These are phyloP conservation scores for Scolopax rusticola DNA, from an alignment of 2,797 vertebrate genomes.

Conservation along the genomic window DNA sequence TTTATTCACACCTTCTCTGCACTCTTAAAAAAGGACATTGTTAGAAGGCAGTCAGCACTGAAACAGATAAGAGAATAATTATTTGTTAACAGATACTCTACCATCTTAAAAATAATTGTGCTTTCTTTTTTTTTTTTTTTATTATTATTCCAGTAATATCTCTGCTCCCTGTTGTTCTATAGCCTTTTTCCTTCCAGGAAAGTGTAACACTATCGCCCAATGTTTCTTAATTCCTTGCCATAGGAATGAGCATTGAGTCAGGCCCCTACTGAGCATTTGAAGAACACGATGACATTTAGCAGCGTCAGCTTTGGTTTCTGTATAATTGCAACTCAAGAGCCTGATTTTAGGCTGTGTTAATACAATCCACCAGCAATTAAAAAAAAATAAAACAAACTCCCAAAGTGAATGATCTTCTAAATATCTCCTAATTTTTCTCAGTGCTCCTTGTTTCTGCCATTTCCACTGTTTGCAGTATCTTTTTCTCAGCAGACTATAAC, in stretches of 20 bases:
- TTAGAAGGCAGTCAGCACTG: not conserved
- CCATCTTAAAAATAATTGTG: not conserved
- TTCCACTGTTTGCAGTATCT: not conserved
- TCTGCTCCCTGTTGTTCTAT: conserved; percentile 30
- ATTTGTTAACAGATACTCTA: conserved; percentile 13
- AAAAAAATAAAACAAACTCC: accelerated
- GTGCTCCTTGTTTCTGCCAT: accelerated
- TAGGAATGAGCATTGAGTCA: not conserved
- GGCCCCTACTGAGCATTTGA: not conserved
- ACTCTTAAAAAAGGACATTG: not conserved
- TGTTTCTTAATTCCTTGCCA: conserved; percentile 28
- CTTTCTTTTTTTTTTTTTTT: not conserved
- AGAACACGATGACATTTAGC: not conserved
- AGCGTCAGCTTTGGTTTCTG: not conserved
- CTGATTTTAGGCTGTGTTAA: not conserved
- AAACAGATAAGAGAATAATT: not conserved
- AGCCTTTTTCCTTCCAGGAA: conserved; percentile 46
- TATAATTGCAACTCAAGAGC: not conserved
- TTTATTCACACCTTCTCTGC: not conserved
- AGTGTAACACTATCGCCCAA: conserved; percentile 10
- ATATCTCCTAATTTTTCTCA: not conserved
- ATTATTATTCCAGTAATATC: conserved; percentile 1
- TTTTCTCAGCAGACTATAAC: not conserved
- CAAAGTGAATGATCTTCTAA: not conserved
- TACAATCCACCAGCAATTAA: not conserved